Evolutionary conservation across 2,113 vertebrate genomes (phyloP), one percentile per base, ranked within the genome.

Genomic region (Coregonus clupeaformis): DNA sequence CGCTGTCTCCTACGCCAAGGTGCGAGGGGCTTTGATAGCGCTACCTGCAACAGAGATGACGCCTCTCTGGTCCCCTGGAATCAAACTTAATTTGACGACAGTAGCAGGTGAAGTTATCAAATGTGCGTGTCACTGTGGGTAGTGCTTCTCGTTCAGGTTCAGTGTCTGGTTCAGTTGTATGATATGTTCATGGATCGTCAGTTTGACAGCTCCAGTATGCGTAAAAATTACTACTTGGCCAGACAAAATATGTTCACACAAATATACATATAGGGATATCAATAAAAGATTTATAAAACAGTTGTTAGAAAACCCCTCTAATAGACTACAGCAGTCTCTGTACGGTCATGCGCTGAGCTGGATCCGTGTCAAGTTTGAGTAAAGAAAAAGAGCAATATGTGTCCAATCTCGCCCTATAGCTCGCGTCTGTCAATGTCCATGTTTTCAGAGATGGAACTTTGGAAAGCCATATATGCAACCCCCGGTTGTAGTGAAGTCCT

Each of bases 371-470:
- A 77, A 79, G 80, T 84, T 82, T 82, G 68, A 77, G 63, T 66
- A 36, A 68, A 73, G 65, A 72, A 71, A 72, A 78, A 77, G 77
- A 77, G 36, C 36, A 11, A 42, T 11, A 42, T 11, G 36, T 42
- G 36, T 42, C 84, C 87, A 80, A 79, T 86, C 82, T 86, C 85
- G 84, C 79, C 84, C 78, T 80, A 84, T 77, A 87, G 77, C 87
- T 85, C 84, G 82, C 88, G 87, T 90, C 87, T 88, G 86, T 90
- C 87, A 89, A 90, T 89, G 88, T 88, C 87, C 90, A 86, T 82
- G 85, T 87, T 76, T 88, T 86, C 77, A 64, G 76, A 12, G 36
- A 85, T 32, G 29, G 84, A 92, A 92, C 91, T 92, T 92, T 91
- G 87, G 81, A 86, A 88, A 88, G 85, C 87, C 87, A 78, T 76